Evolutionary conservation across 1,140 invertebrate genomes (phyloP).

Genomic region (Drosophila erecta): DNA sequence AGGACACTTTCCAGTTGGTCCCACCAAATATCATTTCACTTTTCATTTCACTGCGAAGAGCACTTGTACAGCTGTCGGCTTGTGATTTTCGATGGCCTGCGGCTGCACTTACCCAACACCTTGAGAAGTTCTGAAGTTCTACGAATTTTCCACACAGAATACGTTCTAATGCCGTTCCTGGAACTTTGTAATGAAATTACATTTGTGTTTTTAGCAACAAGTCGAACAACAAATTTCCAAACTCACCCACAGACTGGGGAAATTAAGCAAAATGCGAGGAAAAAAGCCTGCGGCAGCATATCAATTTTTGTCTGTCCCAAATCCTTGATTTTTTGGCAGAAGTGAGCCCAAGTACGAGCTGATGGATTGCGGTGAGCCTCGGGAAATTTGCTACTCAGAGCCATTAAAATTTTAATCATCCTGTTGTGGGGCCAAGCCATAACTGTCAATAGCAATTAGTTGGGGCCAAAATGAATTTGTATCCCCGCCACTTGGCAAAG

Average conservation of each 20-base stretch:
- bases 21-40: slow-evolving; percentile 47
- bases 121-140: slow-evolving; percentile 30
- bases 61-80: slow-evolving; percentile 58
- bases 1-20: not conserved
- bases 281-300: slow-evolving; percentile 14
- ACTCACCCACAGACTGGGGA: slow-evolving; percentile 5
- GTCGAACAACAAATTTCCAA: slow-evolving; percentile 41
- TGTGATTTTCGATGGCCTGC: slow-evolving; percentile 32
- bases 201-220: slow-evolving; percentile 54
- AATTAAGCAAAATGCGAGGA: slow-evolving; percentile 11
- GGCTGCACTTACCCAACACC: slow-evolving; percentile 69
- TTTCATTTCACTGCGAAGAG: slow-evolving; percentile 70
- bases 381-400: slow-evolving; percentile 19
- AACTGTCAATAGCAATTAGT: slow-evolving; percentile 74
- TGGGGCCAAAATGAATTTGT: slow-evolving; percentile 30
- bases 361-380: slow-evolving; percentile 38
- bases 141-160: slow-evolving; percentile 4
- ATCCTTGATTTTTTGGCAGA: slow-evolving; percentile 47
- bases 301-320: slow-evolving; percentile 5
- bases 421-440: slow-evolving; percentile 34
- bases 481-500: not conserved
- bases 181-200: slow-evolving; percentile 45
- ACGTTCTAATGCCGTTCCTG: slow-evolving; percentile 1
- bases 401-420: slow-evolving; percentile 73
- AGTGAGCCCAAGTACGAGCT: slow-evolving; percentile 6